These are phyloP conservation scores for Lissocephala sabroskyi DNA, from an alignment of 2,888 invertebrate genomes.

Conservation along the genomic window DNA sequence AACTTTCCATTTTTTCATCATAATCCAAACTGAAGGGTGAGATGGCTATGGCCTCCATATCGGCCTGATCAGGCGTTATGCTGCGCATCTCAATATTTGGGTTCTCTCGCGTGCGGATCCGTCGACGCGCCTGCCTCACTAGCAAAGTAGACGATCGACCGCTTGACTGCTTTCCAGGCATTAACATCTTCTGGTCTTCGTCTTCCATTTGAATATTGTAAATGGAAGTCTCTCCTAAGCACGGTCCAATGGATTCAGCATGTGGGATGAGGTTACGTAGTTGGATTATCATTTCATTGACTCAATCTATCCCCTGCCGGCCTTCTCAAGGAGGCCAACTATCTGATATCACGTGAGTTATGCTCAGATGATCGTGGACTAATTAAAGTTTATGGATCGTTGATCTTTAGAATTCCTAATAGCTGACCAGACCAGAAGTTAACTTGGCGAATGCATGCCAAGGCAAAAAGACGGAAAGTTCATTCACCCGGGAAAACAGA, in stretches of 20 bases:
- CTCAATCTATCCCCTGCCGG: slow-evolving; percentile 9
- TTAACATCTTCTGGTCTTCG: slow-evolving; percentile 3
- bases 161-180: slow-evolving; percentile 13
- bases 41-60: neutral
- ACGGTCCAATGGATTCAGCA: neutral
- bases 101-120: slow-evolving; percentile 32
- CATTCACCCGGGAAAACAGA: too few species aligned
- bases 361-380: slow-evolving; percentile 8
- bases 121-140: slow-evolving; percentile 37
- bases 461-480: too few species aligned
- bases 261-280: neutral
- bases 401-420: slow-evolving; percentile 23
- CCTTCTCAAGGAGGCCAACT: neutral
- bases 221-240: slow-evolving; percentile 13
- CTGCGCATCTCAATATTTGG: slow-evolving; percentile 20
- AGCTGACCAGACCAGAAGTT: too few species aligned
- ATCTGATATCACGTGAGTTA: neutral
- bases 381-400: slow-evolving; percentile 33
- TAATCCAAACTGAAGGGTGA: slow-evolving; percentile 1
- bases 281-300: neutral
- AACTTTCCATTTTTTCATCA: too few species aligned
- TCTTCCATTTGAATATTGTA: slow-evolving; percentile 38
- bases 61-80: slow-evolving; percentile 5
- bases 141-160: slow-evolving; percentile 29
- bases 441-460: too few species aligned